These are phyloP conservation scores for Copsychus sechellarum DNA, from an alignment of 2,113 vertebrate genomes.

Conservation along the genomic window DNA sequence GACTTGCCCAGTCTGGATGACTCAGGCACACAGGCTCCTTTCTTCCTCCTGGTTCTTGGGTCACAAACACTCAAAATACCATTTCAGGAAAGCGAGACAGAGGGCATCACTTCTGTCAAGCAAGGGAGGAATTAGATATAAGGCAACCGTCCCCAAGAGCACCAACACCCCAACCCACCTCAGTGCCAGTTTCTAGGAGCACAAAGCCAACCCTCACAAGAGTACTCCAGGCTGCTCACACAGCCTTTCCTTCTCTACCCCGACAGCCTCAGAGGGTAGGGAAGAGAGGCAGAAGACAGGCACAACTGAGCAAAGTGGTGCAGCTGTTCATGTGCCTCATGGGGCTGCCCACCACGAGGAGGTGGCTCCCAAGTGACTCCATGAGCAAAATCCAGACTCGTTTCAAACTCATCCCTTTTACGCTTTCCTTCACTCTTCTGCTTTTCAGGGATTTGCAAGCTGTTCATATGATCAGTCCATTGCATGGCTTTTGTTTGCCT, in stretches of 20 bases:
- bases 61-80: neutral
- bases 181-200: rapidly evolving
- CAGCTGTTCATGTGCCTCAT: neutral
- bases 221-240: neutral
- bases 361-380: rapidly evolving
- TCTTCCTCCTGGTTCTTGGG: neutral
- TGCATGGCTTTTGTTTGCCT: neutral
- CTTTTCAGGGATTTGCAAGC: neutral
- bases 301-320: neutral
- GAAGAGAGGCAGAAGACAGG: neutral
- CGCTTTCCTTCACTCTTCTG: neutral
- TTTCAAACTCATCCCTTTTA: neutral
- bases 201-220: rapidly evolving
- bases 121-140: neutral
- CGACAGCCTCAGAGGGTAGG: neutral
- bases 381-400: neutral
- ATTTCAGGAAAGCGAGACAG: neutral
- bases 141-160: neutral
- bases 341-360: neutral
- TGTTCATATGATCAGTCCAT: neutral
- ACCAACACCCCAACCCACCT: neutral
- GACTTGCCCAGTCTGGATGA: rapidly evolving
- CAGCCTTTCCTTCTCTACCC: neutral
- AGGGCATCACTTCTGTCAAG: neutral
- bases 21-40: neutral